Percentiles rank a stretch among this genome's conserved stretches.
phyloP scores from a whole-genome alignment of 2,888 invertebrate species.

The Electrophaes corylata region DNA sequence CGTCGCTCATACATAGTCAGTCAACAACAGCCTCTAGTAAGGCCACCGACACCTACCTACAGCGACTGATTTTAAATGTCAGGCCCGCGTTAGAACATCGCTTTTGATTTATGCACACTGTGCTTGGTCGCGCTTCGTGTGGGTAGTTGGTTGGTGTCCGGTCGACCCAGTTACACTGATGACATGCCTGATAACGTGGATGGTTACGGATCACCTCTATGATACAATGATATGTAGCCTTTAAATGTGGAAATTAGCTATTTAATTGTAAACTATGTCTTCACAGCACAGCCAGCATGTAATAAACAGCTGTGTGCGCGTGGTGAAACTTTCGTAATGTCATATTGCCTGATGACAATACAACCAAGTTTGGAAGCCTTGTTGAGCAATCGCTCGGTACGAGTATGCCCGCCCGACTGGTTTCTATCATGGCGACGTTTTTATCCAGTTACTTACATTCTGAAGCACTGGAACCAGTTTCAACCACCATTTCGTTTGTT shows the following conservation, averaged over 20 bases:
- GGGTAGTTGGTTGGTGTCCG: conserved; percentile 65
- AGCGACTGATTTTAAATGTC: conserved; percentile 56
- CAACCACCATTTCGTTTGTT: conserved; percentile 68
- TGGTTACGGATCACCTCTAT: conserved; percentile 47
- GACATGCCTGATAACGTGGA: conserved; percentile 66
- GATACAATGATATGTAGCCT: conserved; percentile 33
- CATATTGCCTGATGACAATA: conserved; percentile 37
- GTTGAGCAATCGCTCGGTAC: conserved; percentile 50
- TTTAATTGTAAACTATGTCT: conserved; percentile 3
- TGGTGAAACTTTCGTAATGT: conserved; percentile 31
- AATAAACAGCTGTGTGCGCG: conserved; percentile 9
- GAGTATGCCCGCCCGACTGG: conserved; percentile 63
- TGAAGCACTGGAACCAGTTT: conserved; percentile 81
- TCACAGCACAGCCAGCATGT: conserved; percentile 2
- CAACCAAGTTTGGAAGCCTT: conserved; percentile 52
- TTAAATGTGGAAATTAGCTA: conserved; percentile 11
- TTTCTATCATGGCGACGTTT: conserved; percentile 77
- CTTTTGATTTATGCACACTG: conserved; percentile 51
- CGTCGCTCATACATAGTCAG: conserved; percentile 35
- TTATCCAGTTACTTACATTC: conserved; percentile 82
- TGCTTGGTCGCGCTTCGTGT: conserved; percentile 43
- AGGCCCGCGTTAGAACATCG: conserved; percentile 43
- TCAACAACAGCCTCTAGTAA: conserved; percentile 31
- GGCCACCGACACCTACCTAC: conserved; percentile 56
- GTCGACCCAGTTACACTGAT: conserved; percentile 76